Evolutionary conservation across 2,113 vertebrate genomes (phyloP).

Genomic region (Platysteira castanea): DNA sequence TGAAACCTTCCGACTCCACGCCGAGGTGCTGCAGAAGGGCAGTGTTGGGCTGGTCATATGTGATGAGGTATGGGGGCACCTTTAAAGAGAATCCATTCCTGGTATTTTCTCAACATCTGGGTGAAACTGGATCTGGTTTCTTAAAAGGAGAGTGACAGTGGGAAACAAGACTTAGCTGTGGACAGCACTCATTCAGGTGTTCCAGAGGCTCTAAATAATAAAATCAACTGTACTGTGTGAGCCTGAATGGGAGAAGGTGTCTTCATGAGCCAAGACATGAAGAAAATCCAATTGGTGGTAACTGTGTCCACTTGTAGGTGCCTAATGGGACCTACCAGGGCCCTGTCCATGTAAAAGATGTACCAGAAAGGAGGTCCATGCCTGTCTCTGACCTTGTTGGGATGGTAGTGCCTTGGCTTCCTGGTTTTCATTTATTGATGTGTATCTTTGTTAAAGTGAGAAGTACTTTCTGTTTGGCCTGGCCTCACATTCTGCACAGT

Average conservation of each 20-base stretch:
- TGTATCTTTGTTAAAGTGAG: not conserved
- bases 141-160: not conserved
- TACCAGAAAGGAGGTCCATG: not conserved
- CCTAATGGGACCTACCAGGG: not conserved
- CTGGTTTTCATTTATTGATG: not conserved
- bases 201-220: not conserved
- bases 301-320: not conserved
- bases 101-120: not conserved
- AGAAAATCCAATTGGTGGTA: not conserved
- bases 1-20: constrained; percentile 92
- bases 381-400: not conserved
- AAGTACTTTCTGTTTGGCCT: not conserved
- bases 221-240: not conserved
- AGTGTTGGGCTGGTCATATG: constrained; percentile 92
- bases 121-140: not conserved
- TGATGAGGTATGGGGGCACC: constrained; percentile 78
- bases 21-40: constrained; percentile 85
- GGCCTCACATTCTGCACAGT: not conserved
- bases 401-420: not conserved
- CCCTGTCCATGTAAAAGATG: not conserved
- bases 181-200: not conserved
- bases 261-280: not conserved
- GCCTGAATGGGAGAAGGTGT: not conserved
- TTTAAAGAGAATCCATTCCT: not conserved
- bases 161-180: not conserved